phyloP scores from a whole-genome alignment of 1,140 invertebrate genomes.

The Caenorhabditis remanei region DNA sequence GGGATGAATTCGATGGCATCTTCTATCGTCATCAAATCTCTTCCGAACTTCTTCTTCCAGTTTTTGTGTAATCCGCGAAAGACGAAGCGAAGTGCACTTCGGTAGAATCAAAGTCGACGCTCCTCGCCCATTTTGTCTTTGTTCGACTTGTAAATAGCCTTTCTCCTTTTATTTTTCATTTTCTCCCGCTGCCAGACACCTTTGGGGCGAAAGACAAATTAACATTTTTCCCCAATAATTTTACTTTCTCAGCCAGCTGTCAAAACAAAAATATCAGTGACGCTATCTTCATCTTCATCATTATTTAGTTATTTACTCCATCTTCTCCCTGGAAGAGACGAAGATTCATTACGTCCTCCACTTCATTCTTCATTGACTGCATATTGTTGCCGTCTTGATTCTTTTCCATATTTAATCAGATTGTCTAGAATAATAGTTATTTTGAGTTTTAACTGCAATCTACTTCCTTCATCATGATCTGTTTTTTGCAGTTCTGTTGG shows the following conservation, averaged over 20 bases:
- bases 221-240: background rate
- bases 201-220: background rate
- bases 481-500: too few relatives aligned
- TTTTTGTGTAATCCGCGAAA: conserved; percentile 50
- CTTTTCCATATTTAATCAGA: background rate
- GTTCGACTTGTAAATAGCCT: background rate
- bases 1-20: conserved; percentile 39
- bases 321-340: conserved; percentile 7
- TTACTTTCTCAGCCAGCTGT: background rate
- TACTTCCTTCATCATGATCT: too few relatives aligned
- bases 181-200: background rate
- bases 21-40: conserved; percentile 31
- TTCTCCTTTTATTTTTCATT: background rate
- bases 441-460: too few relatives aligned
- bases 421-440: background rate
- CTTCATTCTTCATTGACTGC: conserved; percentile 6
- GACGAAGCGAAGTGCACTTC: conserved; percentile 39
- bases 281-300: background rate
- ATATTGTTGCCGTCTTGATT: background rate
- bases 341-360: conserved; percentile 4
- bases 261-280: conserved; percentile 49
- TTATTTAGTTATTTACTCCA: conserved; percentile 18
- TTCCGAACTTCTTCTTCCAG: conserved; percentile 34
- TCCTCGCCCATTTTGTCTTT: background rate
- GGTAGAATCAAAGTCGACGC: background rate